Base-by-base conservation (phyloP, 2,113 vertebrate species). In the Machaerirhynchus nigripectus region DNA sequence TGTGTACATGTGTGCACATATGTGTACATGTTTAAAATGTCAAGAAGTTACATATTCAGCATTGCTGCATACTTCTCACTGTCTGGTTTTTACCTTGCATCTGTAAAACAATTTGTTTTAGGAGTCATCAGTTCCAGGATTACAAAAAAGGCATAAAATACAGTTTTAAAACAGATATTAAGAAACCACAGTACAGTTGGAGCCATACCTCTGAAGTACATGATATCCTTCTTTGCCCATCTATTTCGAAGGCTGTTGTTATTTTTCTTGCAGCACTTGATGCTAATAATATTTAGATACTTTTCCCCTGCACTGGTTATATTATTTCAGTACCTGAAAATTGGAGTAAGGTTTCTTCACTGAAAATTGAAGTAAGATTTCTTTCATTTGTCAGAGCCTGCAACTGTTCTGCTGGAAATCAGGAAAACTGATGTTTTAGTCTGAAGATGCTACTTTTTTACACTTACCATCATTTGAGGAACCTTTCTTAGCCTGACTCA, bases 1-100 rank as follows among this genome's bases (percentile, higher is more conserved):
- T 35, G 9, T 22, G 1, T 8, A 2, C 1, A 1, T 37, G 28
- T 4, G 1, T 5, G 9, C 14, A 8, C 2, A 0, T 22, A 9
- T 27, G 20, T 13, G 21, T 18, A 31, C 5, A 2, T 5, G 5
- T 84, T 88, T 86, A 74, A 92, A 86, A 67, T 28, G 19, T 55
- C 52, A 92, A 55, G 18, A 15, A 17, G 33, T 56, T 57, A 35
- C 24, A 30, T 64, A 47, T 3, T 65, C 22, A 46, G 26, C 21
- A 47, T 55, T 68, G 24, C 57, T 57, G 35, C 57, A 27, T 46
- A 14, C 10, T 70, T 92, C 76, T 39, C 23, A 15, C 22, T 68
- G 15, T 30, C n/a, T 67, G 60, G 6, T 77, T 92, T 89, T 71
- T 28, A 53, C 27, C 22, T 12, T 78, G 10, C 10, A 65, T 78